A percentile compares a stretch with the other conserved stretches of the same genome.
phyloP scores from a whole-genome alignment of 2,113 vertebrate genomes.

The Strix uralensis region DNA sequence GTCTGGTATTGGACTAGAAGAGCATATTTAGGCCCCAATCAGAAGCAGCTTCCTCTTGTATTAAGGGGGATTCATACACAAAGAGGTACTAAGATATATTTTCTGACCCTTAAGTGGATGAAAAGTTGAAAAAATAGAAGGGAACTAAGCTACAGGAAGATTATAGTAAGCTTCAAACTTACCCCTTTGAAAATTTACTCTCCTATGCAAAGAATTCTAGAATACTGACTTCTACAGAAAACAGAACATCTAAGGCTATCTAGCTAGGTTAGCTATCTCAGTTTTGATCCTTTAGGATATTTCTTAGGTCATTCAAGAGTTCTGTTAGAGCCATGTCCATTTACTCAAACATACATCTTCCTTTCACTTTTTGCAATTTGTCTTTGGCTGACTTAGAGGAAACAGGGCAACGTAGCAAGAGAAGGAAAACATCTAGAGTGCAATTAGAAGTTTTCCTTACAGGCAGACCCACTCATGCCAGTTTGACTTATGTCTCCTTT shows the following conservation, averaged over 20 bases:
- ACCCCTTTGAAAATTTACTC: background rate
- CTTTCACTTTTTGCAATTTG: background rate
- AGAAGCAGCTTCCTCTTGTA: background rate
- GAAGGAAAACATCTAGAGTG: background rate
- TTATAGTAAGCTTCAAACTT: background rate
- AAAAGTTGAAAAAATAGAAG: background rate
- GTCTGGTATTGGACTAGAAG: background rate
- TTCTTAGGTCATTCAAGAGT: background rate
- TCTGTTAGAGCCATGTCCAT: background rate
- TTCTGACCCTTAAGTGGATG: background rate
- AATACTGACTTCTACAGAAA: background rate
- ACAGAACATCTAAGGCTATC: background rate
- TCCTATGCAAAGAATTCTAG: background rate
- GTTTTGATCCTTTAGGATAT: background rate
- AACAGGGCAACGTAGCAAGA: background rate
- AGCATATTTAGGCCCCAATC: background rate
- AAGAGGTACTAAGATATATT: background rate
- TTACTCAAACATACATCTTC: background rate
- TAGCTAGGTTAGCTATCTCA: background rate
- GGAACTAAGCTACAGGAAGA: background rate
- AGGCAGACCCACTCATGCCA: background rate
- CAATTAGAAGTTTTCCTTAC: background rate
- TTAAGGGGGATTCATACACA: background rate
- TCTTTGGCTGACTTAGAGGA: background rate
- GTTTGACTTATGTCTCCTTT: background rate